Evolutionary conservation across 2,888 invertebrate genomes (phyloP), one percentile per base, ranked within the genome.

Genomic region (Mylabris sibirica): DNA sequence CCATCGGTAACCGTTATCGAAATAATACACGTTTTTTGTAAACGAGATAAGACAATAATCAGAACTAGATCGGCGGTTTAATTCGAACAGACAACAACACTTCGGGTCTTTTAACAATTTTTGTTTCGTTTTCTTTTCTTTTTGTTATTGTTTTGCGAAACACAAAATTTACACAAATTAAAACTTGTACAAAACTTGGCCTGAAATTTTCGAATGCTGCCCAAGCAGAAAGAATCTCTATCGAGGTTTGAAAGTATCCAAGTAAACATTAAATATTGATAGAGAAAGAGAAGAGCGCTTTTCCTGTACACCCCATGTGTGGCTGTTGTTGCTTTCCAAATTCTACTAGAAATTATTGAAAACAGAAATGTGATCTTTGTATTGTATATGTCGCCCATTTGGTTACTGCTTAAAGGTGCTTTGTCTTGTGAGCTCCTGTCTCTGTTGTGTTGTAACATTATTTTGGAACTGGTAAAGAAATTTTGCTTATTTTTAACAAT

Each of bases 391-490:
- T 26, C 57, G 57, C 24, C 26, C 57, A 64, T 67, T 65, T 65
- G 65, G 67, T 72, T 70, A 64, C 68, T 72, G 70, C 67, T 69
- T 26, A 57, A 68, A 72, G 70, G 70, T 65, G 72, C 68, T 71
- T 71, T 71, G 66, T 70, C 41, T 68, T 72, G 70, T 70, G 72
- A 66, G 72, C 68, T 72, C 69, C 70, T 72, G 72, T 72, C 66
- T 70, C 57, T 65, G 62, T 65, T 64, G 64, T 70, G 70, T 70
- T 30, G 24, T 57, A 57, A 69, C 63, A 69, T 67, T 60, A 59
- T 72, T 53, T 65, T 8, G 57, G 24, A 60, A 65, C 65, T 65
- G 65, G 65, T 65, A 65, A 65, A 65, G 34, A 65, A 65, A 22
- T 60, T 65, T 65, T 60, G 41, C 60, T 60, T 63, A 26, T 44